Base-by-base conservation (phyloP, 1,140 invertebrate genomes). In the Chionoecetes opilio region DNA sequence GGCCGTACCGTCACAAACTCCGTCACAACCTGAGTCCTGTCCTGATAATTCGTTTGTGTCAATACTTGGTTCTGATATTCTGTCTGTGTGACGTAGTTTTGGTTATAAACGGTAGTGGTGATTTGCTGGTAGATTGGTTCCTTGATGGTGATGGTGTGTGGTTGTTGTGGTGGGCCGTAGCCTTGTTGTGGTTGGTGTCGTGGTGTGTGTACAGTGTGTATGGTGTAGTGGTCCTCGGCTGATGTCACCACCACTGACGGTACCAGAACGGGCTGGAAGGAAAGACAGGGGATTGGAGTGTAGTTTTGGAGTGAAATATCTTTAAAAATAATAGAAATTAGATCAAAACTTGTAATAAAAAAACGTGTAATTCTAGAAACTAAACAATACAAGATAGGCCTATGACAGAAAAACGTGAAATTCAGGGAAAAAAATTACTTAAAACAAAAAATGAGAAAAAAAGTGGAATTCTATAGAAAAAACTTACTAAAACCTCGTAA, bases 1-100 rank as follows among this genome's bases (percentile, higher is more conserved):
- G 93, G 46, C n/a, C 21, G 3, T 17, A 94, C 86, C 35, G 93
- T 94, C 11, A 94, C 93, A 26, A 82, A 75, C 1, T 94, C 93
- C 6, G 38, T 94, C 41, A 93, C 85, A 41, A 93, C 91, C 8
- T 93, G 91, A 2, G 91, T 82, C 91, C 26, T 26, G 0, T 93
- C 75, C 35, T 84, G 32, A 14, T 85, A 93, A 9, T n/a, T 32
- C 11, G 85, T 82, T 34, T 93, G n/a, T 29, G 92, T 93, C 1
- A 93, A 37, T 37, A 93, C 82, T 5, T 93, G 34, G 2, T 35
- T 75, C 14, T 63, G 29, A 11, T 75, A 82, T 11, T n/a, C 8
- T 34, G 86, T 82, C 0, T 88, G 31, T 1, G 94, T 94, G 17
- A 91, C 29, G 82, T 91, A 91, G 11, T 91, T 85, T 8, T 91